Evolutionary conservation across 30 jellyfish, hydroid and myxozoan genomes (phyloP), one percentile per base, ranked within the genome.

Genomic region (Aurelia aurita complex sp. Pacific): DNA sequence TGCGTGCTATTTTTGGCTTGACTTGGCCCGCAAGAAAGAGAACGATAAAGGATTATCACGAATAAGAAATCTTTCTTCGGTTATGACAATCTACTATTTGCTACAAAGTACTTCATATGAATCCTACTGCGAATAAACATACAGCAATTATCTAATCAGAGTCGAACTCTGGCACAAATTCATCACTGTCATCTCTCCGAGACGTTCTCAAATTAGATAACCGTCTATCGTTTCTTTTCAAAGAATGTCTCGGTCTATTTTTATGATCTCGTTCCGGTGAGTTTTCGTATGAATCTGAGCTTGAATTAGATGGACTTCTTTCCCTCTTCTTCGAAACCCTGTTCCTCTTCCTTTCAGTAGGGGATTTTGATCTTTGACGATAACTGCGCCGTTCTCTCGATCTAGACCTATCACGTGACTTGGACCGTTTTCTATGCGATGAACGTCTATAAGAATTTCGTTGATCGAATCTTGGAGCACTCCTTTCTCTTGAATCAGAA

Each of bases 91-190:
- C 15, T 9, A 46, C 57, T 46, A 7, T 46, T 46, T 46, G 14
- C 57, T 46, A 6, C 14, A 4, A 5, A 46, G 57, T 9, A 46
- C 12, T 9, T 46, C 57, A 46, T 46, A 6, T 46, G 57, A 46
- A 9, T 46, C 57, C 8, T 14, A 9, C 2, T 7, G 1, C 57
- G 14, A 46, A 43, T 9, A 43, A 43, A 46, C 57, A 46, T 46
- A 23, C 29, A 23, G 29, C 29, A 23, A 23, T 23, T 23, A 23
- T 46, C 10, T 81, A 76, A 19, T 82, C 91, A 10, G 91, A 82
- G 73, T 71, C 85, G 42, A 71, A 82, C 51, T 82, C 91, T 7
- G 91, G 91, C 15, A 68, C 91, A 68, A 81, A 81, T 4, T 81
- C 83, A 12, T 70, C 83, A 2, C 46, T 78, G 32, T 63, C 51